Evolutionary conservation across 2,797 vertebrate genomes (phyloP).

Genomic region (Coendou prehensilis): DNA sequence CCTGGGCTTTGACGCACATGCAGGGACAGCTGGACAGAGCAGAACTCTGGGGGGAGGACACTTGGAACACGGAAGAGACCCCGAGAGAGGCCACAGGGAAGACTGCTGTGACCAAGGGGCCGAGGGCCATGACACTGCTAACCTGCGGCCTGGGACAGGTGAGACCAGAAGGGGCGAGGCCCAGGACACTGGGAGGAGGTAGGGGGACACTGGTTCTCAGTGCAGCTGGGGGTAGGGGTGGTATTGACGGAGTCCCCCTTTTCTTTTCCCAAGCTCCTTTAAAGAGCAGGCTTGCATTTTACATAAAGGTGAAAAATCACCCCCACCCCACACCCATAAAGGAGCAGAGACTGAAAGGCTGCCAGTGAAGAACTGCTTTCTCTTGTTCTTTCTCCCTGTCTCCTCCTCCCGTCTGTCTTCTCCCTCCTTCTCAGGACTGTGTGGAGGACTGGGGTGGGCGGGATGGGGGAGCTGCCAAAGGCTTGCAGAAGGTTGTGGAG

Average conservation of each 20-base stretch:
- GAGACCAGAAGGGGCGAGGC: background rate
- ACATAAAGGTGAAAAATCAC: background rate
- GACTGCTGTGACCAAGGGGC: background rate
- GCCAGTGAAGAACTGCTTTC: background rate
- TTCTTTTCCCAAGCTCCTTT: background rate
- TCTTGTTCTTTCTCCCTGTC: background rate
- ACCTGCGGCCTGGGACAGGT: background rate
- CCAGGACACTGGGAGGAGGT: background rate
- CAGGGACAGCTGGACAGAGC: background rate
- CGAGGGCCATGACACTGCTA: no score
- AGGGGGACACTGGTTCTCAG: background rate
- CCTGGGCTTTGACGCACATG: background rate
- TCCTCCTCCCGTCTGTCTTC: no score
- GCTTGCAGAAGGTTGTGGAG: background rate
- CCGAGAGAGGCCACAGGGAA: background rate
- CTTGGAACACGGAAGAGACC: background rate
- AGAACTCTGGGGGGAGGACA: background rate
- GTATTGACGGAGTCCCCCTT: background rate
- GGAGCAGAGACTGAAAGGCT: background rate
- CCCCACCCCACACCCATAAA: background rate
- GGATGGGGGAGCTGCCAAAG: background rate
- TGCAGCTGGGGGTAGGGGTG: background rate
- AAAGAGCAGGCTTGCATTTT: background rate
- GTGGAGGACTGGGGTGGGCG: background rate
- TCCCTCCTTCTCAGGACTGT: background rate